Conservation (phyloP, 2,797 vertebrate species). For the Peromyscus melanophrys region DNA sequence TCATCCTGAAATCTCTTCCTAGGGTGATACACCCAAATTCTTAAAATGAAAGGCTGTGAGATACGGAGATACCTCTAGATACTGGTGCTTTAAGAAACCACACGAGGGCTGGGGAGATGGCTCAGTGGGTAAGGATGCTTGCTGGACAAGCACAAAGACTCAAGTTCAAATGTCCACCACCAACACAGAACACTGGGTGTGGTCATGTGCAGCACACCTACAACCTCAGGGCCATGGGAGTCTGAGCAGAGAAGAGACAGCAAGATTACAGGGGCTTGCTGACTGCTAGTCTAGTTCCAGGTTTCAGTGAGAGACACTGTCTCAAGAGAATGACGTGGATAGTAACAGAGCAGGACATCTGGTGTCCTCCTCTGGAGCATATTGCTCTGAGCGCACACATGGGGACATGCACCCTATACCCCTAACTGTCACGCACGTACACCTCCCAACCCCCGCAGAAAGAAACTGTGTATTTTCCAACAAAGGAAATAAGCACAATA, state of each 20-base stretch:
- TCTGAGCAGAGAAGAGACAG: not conserved
- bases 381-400: not conserved
- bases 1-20: not conserved
- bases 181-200: not conserved
- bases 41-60: not conserved
- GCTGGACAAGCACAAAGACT: not conserved
- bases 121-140: not conserved
- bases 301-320: not conserved
- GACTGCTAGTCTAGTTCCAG: not conserved
- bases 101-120: not conserved
- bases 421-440: not conserved
- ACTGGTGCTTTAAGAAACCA: not conserved
- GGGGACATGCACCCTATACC: not conserved
- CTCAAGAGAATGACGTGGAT: not conserved
- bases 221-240: too few relatives aligned
- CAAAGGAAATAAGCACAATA: rapidly evolving
- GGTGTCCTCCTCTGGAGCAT: not conserved
- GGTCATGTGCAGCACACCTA: not conserved
- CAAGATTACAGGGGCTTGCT: not conserved
- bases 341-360: not conserved
- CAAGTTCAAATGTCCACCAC: not conserved
- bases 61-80: not conserved
- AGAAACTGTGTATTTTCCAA: not conserved
- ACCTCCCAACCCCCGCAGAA: not conserved
- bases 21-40: not conserved